Base-by-base conservation (phyloP, 2,113 vertebrate species). In the Arenaria interpres region DNA sequence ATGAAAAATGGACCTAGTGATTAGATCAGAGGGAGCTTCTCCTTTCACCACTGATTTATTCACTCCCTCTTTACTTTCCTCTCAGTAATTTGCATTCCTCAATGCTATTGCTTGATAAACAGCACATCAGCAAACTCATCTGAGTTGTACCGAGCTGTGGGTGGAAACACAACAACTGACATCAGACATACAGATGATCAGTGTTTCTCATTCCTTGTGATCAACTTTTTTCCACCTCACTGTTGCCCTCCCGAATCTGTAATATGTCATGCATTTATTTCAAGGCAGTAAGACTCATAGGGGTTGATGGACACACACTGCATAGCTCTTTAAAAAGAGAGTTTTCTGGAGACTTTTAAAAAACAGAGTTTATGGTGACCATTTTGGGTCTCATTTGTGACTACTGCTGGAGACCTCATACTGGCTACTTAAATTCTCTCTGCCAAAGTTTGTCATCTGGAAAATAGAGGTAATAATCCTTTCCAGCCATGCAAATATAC, bases 391-490 rank as follows among this genome's bases (percentile, higher is more conserved):
- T 81, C 41, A 4, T 91, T 87, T 91, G 69, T 68, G 84, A 59
- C 41, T 88, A 83, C 88, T 90, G 74, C 80, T 93, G 66, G 72
- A 82, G 25, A 73, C 53, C 57, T 79, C 18, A 30, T 20, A 50
- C 28, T 63, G 76, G 69, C 69, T 77, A 64, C 83, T 92, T 86
- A 59, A 79, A 6, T 86, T 89, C 51, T 68, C 80, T 73, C 39
- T 93, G 95, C 94, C 80, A 85, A 51, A 95, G 45, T 95, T 85
- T 89, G 57, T 96, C 80, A 43, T 72, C 77, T 94, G 94, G 87
- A 97, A 97, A 95, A 96, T 14, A 90, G 77, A 96, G 67, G 74
- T 76, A 85, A 93, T 93, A 96, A 96, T 95, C 89, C 53, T 79
- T 87, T 77, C 37, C 86, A 94, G 53, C 62, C 94, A 85, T 79